Percentiles rank a stretch among this genome's conserved stretches.
Evolutionary conservation across 2,797 vertebrate species (phyloP).

Genomic region (Otolemur crassicaudatus): DNA sequence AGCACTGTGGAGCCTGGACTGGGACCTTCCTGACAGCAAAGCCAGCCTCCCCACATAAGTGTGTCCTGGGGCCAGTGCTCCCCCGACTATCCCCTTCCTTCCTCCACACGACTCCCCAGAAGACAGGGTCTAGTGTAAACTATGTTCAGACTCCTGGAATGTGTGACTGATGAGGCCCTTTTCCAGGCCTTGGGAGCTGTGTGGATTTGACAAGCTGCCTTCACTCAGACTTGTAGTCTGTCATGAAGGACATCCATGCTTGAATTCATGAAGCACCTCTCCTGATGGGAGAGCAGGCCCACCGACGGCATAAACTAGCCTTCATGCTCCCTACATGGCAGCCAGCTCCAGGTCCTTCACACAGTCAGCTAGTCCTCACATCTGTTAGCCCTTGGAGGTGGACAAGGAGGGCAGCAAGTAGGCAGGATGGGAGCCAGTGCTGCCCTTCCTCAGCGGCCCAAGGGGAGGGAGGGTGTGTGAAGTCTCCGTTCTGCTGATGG

Average conservation of each 20-base stretch:
- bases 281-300: neutral
- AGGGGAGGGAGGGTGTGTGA: neutral
- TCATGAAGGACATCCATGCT: neutral
- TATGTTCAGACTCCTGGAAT: neutral
- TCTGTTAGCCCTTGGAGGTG: neutral
- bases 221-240: neutral
- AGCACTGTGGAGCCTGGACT: neutral
- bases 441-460: neutral
- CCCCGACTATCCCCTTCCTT: fast-evolving
- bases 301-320: fast-evolving
- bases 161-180: fast-evolving
- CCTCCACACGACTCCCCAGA: fast-evolving
- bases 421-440: neutral
- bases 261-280: fast-evolving
- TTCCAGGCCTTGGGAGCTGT: neutral
- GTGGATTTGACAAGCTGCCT: neutral
- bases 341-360: fast-evolving
- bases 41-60: fast-evolving
- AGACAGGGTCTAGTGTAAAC: fast-evolving
- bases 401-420: neutral
- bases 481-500: neutral
- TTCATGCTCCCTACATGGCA: fast-evolving
- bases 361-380: fast-evolving
- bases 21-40: neutral
- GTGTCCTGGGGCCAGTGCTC: neutral